A percentile compares a stretch with the other conserved stretches of the same genome.
These are phyloP conservation scores for Rousettus leschenaultii DNA, from an alignment of 2,113 vertebrate genomes.

Conservation along the genomic window DNA sequence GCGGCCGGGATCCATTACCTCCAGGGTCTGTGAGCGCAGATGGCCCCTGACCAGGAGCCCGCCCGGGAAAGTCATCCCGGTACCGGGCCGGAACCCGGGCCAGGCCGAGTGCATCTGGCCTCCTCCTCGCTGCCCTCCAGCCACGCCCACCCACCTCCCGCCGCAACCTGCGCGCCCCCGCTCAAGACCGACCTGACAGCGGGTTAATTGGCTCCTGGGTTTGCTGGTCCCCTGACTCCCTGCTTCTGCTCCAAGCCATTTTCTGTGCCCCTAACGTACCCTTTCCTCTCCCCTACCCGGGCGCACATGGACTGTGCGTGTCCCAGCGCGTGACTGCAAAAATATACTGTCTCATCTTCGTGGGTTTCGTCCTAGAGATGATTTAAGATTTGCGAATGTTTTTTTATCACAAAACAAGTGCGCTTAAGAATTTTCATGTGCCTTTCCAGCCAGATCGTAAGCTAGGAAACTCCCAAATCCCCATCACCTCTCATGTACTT, in stretches of 20 bases:
- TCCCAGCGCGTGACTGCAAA: not conserved
- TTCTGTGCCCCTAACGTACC: too few species aligned
- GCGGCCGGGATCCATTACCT: slow-evolving; percentile 76
- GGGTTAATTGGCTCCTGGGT: rapidly evolving
- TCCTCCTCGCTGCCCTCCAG: rapidly evolving
- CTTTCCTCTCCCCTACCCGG: not conserved
- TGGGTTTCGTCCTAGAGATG: not conserved
- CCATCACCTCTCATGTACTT: not conserved
- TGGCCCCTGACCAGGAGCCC: slow-evolving; percentile 72
- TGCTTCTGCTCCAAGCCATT: not conserved
- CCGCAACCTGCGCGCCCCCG: not conserved
- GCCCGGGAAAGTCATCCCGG: slow-evolving; percentile 71
- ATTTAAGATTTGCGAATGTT: not conserved
- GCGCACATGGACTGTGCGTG: rapidly evolving
- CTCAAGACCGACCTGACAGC: rapidly evolving
- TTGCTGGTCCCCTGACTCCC: not conserved
- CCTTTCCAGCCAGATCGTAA: not conserved
- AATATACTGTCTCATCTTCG: not conserved
- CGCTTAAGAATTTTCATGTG: not conserved
- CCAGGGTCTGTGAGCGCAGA: slow-evolving; percentile 56
- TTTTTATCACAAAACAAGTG: not conserved
- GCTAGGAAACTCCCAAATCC: not conserved
- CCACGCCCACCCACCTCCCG: not conserved
- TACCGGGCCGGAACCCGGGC: slow-evolving; percentile 62
- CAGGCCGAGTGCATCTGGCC: not conserved